phyloP scores from a whole-genome alignment of 2,113 vertebrate species.

The Myotis brandtii region DNA sequence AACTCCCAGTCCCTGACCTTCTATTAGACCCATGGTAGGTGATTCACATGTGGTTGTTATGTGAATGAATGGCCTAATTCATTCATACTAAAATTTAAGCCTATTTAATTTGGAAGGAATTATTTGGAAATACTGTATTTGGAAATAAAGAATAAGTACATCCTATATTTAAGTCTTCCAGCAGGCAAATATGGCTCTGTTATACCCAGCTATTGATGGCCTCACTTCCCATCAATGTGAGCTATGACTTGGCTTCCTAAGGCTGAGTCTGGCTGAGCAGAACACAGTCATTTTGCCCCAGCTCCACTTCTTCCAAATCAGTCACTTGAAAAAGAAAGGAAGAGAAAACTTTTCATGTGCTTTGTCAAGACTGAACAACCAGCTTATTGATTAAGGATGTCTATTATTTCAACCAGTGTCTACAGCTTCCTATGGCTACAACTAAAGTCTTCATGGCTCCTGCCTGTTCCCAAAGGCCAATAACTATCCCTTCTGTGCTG shows the following conservation, averaged over 20 bases:
- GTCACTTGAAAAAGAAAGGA: neutral
- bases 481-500: neutral
- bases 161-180: neutral
- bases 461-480: neutral
- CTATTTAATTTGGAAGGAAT: neutral
- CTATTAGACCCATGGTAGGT: neutral
- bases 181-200: neutral
- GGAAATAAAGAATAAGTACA: slow-evolving; percentile 11
- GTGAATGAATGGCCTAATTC: neutral
- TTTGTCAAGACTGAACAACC: neutral
- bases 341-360: neutral
- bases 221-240: neutral
- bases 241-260: neutral
- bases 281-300: neutral
- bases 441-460: neutral
- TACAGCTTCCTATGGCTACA: neutral
- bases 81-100: neutral
- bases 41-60: neutral
- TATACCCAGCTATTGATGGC: neutral
- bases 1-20: neutral
- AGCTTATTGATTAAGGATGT: neutral
- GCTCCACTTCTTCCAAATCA: neutral
- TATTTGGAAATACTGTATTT: slow-evolving; percentile 12
- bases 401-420: slow-evolving; percentile 13
- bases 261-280: neutral